These are phyloP conservation scores for Genyomyrus donnyi DNA, from an alignment of 2,113 vertebrate species.

Conservation along the genomic window DNA sequence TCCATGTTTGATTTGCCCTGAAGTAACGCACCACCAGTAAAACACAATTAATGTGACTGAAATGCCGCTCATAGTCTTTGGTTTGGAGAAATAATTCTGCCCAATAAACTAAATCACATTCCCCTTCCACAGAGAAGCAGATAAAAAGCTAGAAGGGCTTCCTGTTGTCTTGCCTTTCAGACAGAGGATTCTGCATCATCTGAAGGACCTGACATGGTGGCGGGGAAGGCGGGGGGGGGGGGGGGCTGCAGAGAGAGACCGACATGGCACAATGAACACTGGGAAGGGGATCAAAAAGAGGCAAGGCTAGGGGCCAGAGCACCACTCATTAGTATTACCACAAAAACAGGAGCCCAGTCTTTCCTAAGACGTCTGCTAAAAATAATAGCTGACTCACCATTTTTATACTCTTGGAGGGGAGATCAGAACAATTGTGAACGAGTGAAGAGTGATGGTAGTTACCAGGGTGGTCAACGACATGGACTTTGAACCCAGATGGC, in stretches of 20 bases:
- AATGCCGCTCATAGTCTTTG: neutral
- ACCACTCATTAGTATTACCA: neutral
- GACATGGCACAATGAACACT: neutral
- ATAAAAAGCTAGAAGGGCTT: neutral
- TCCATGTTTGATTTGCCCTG: neutral
- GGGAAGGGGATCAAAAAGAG: neutral
- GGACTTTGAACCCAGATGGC: neutral
- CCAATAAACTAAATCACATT: neutral
- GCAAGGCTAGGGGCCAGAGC: neutral
- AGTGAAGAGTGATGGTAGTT: neutral
- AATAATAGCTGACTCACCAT: neutral
- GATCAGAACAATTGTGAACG: neutral
- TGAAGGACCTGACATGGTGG: neutral
- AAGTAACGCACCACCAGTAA: neutral
- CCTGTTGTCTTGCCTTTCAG: neutral
- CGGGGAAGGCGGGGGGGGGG: neutral
- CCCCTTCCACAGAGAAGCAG: neutral
- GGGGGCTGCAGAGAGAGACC: neutral
- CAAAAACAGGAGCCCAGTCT: neutral
- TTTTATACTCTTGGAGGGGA: neutral
- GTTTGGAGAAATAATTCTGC: neutral
- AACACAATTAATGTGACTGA: neutral
- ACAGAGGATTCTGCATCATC: neutral
- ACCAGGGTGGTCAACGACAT: neutral
- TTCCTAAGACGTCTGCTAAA: neutral